Evolutionary conservation across 2,797 vertebrate genomes (phyloP).

Genomic region (Syngnathus rostellatus): DNA sequence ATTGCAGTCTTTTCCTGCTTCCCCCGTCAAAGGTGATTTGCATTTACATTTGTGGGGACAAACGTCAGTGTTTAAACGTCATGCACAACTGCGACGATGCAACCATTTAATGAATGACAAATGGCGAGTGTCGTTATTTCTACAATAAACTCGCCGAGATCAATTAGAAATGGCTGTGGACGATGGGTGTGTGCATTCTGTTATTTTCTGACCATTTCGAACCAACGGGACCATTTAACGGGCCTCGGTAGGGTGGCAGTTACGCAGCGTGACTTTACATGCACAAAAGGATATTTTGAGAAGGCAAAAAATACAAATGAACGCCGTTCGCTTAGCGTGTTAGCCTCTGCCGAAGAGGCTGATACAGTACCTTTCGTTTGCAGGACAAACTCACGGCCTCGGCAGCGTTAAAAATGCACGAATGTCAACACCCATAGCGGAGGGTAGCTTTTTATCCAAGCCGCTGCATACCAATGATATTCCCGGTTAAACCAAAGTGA

Average conservation of each 20-base stretch:
- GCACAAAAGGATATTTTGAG: not conserved
- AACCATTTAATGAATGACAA: not conserved
- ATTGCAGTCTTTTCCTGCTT: not conserved
- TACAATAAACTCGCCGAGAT: not conserved
- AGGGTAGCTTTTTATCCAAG: not conserved
- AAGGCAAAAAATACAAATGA: too few relatives aligned
- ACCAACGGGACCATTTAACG: not conserved
- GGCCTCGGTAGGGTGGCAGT: too few relatives aligned
- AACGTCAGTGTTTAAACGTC: not conserved
- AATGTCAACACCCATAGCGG: constrained; percentile 25
- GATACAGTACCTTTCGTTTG: constrained; percentile 47
- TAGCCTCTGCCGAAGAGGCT: not conserved
- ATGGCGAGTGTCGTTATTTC: not conserved
- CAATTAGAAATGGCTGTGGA: not conserved
- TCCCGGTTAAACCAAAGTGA: not conserved
- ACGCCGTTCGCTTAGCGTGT: not conserved
- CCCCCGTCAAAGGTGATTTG: too few relatives aligned
- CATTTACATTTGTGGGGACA: too few relatives aligned
- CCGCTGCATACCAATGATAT: constrained; percentile 11
- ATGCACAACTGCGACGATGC: not conserved
- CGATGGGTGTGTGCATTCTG: not conserved
- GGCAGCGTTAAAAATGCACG: constrained; percentile 3
- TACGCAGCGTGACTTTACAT: not conserved
- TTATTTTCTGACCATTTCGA: not conserved
- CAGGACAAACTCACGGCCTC: constrained; percentile 43